Conservation (phyloP, 2,797 vertebrate species). For the Mycteria americana region DNA sequence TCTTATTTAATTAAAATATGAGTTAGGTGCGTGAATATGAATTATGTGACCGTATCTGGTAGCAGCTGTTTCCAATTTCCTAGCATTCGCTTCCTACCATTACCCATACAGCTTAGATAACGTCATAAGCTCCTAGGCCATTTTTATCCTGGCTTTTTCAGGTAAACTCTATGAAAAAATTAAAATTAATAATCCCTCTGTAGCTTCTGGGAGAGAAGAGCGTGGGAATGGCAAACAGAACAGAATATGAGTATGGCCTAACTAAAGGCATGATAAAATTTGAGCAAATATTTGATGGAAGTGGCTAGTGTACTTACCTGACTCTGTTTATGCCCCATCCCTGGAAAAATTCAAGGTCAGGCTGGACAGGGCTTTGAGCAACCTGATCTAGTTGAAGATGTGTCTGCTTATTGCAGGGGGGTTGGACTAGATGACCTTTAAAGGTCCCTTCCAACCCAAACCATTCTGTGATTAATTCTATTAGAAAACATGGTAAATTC, state of each 20-base stretch:
- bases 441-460: background rate
- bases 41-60: background rate
- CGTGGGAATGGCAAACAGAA: background rate
- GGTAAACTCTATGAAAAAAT: background rate
- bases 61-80: background rate
- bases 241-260: background rate
- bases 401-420: too few relatives aligned
- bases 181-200: background rate
- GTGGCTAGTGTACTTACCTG: background rate
- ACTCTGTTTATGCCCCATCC: background rate
- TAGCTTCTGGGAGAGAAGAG: background rate
- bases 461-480: background rate
- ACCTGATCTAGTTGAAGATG: background rate
- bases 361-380: accelerated
- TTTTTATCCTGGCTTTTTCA: background rate
- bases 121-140: background rate
- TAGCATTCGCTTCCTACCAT: background rate
- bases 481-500: background rate
- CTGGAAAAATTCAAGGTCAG: background rate
- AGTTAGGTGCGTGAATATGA: background rate
- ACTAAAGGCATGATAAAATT: background rate
- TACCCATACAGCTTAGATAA: background rate
- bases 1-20: constrained; percentile 2
- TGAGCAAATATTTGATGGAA: background rate
- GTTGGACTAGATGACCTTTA: background rate